phyloP scores from a whole-genome alignment of 2,113 vertebrate genomes.

The Tupaia tana region DNA sequence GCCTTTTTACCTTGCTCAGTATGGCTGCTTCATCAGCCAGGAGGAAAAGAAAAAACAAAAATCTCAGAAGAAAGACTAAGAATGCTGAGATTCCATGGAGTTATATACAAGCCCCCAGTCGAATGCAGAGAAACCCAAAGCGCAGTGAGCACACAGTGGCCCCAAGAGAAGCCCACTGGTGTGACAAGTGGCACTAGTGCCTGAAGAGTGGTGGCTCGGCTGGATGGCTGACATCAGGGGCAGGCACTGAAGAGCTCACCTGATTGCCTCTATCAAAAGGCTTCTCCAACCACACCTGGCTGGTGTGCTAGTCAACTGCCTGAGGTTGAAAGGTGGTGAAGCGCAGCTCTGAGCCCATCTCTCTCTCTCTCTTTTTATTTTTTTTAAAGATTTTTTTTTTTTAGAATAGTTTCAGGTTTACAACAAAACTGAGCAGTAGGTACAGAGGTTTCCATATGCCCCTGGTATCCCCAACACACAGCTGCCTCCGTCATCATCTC shows the following conservation, averaged over 20 bases:
- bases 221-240: neutral
- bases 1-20: neutral
- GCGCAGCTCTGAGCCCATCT: neutral
- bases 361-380: too few relatives aligned
- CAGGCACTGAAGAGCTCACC: accelerated
- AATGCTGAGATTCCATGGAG: neutral
- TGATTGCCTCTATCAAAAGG: neutral
- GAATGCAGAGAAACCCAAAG: neutral
- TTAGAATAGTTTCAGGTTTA: neutral
- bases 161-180: neutral
- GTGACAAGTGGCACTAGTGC: neutral
- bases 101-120: neutral
- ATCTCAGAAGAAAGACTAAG: neutral
- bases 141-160: neutral
- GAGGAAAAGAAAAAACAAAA: neutral
- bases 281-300: neutral
- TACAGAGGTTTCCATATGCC: neutral
- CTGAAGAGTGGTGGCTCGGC: accelerated
- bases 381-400: neutral
- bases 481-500: neutral
- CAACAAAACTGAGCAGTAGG: neutral
- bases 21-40: neutral
- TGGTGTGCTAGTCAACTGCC: neutral
- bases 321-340: neutral
- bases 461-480: accelerated